Base-by-base conservation (phyloP, 2,113 vertebrate genomes). In the Lonchura striata region DNA sequence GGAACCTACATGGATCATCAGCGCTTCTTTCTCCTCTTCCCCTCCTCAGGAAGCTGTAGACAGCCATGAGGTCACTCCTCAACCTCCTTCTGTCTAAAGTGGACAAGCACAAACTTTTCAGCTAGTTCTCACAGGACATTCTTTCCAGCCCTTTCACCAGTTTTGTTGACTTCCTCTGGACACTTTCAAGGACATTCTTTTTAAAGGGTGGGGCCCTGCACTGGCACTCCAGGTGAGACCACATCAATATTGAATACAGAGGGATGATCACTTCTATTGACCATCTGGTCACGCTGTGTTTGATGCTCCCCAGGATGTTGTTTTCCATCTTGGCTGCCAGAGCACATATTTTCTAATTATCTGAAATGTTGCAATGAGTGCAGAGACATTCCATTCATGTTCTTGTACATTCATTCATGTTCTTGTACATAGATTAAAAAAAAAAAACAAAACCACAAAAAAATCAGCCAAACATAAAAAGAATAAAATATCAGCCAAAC, bases 111-210 rank as follows among this genome's bases (percentile, higher is more conserved):
- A 74, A 47, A 72, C 14, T 41, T 46, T 15, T 76, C 5, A 76
- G 22, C 4, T 9, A 0, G 7, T 47, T 16, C 16, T 83, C 46
- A 56, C 0, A 53, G 24, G 7, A 52, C 5, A 28, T 37, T 13
- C 3, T 44, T 77, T 71, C n/a, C 39, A 66, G 1, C 4, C 5
- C 23, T 19, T 28, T 72, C 4, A 24, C 3, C 6, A 39, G 10
- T 5, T 57, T 57, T 53, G 11, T 47, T 81, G 18, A 24, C 20
- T 23, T 91, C 10, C 14, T 44, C 39, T 53, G 49, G 37, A 37
- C 2, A 2, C 5, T 30, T 72, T 22, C 11, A 22, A 44, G 19
- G 11, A 53, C 1, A 30, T 31, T 41, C 24, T 54, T 81, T 16
- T 37, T 37, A 50, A 76, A 13, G 12, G 11, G 7, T 46, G 22